These are phyloP conservation scores for Phoenicopterus ruber DNA, from an alignment of 2,113 vertebrate genomes.

Conservation along the genomic window DNA sequence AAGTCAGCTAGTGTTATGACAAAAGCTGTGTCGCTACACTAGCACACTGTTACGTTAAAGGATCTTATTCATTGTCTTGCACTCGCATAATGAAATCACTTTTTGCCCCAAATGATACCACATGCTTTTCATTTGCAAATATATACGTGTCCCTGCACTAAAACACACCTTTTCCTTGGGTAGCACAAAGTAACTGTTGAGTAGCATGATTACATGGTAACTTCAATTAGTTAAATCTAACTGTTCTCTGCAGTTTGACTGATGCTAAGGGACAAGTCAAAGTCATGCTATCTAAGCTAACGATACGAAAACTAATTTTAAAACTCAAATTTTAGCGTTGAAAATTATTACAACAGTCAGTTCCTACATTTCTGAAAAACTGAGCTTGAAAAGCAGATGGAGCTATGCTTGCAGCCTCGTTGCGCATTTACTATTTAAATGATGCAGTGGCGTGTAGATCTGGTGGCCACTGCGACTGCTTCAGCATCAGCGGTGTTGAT, in stretches of 20 bases:
- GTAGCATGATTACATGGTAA: neutral
- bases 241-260: neutral
- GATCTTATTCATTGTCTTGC: neutral
- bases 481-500: neutral
- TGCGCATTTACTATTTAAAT: accelerated
- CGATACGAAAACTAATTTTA: accelerated
- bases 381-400: neutral
- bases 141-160: neutral
- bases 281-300: neutral
- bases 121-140: neutral
- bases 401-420: neutral
- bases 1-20: neutral
- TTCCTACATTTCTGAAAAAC: neutral
- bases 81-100: neutral
- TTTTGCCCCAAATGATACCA: neutral
- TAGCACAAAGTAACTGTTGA: neutral
- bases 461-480: neutral
- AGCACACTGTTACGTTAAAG: neutral
- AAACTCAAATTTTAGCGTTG: neutral
- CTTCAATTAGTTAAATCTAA: neutral
- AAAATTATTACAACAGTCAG: neutral
- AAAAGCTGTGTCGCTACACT: neutral
- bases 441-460: no score
- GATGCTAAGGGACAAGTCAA: neutral
- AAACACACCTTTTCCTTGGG: neutral